Percentiles rank a stretch among this genome's conserved stretches.
phyloP scores from a whole-genome alignment of 2,113 vertebrate species.

The Anas platyrhynchos region DNA sequence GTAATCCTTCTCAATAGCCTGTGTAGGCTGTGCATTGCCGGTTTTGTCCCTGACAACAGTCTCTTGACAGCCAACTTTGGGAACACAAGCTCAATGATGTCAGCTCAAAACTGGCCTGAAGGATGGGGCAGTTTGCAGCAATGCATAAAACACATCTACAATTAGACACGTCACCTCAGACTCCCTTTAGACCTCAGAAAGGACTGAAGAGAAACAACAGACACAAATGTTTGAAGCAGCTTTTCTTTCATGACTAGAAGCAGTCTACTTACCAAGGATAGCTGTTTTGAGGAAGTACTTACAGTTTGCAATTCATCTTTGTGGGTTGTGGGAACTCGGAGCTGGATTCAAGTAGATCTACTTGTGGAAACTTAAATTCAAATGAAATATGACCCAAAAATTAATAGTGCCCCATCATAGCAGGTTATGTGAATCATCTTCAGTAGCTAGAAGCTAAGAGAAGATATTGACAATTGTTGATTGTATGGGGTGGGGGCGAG shows the following conservation, averaged over 20 bases:
- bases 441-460: neutral
- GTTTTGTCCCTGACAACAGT: neutral
- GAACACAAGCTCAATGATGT: neutral
- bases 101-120: neutral
- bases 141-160: neutral
- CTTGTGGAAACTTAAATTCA: neutral
- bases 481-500: neutral
- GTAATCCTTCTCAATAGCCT: neutral
- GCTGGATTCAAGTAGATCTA: too few species aligned
- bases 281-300: neutral
- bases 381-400: too few species aligned
- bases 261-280: neutral
- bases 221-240: too few species aligned
- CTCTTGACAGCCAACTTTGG: neutral
- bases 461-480: neutral
- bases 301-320: neutral
- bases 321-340: neutral
- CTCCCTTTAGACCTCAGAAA: neutral
- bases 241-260: neutral
- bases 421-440: neutral
- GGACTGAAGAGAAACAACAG: neutral
- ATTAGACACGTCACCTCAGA: neutral
- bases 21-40: neutral
- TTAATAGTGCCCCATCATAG: rapidly evolving
- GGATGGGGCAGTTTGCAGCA: neutral